Evolutionary conservation across 2,888 invertebrate species (phyloP).

Genomic region (Sympetrum striolatum): DNA sequence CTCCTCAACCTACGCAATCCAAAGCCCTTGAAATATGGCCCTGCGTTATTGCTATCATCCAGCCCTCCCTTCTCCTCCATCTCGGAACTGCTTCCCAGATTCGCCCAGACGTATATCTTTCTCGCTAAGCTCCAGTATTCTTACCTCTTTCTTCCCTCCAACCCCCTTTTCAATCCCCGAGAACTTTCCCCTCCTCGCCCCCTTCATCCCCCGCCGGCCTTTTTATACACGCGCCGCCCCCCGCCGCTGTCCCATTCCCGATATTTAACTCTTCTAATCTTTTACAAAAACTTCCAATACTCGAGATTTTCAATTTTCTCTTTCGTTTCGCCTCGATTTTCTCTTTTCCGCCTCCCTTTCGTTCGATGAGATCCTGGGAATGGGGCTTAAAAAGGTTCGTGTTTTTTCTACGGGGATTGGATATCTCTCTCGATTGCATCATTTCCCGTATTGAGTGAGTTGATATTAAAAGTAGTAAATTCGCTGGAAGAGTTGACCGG

Average conservation of each 20-base stretch:
- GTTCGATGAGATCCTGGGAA: background rate
- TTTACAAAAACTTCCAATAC: constrained; percentile 37
- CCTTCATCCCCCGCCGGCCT: background rate
- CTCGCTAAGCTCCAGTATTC: constrained; percentile 32
- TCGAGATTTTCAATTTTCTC: constrained; percentile 29
- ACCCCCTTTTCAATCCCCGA: background rate
- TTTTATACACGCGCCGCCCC: background rate
- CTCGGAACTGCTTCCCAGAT: constrained; percentile 23
- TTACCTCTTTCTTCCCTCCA: background rate
- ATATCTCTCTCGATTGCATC: background rate
- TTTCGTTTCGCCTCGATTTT: constrained; percentile 1
- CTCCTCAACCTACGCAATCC: constrained; percentile 24
- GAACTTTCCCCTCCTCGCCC: background rate
- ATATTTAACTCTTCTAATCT: constrained; percentile 36
- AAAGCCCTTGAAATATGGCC: constrained; percentile 37
- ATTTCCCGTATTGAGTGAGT: background rate
- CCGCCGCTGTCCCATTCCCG: constrained; percentile 13
- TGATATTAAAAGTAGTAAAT: too few relatives aligned
- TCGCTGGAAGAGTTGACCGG: too few relatives aligned
- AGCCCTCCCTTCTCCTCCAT: background rate
- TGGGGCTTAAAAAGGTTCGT: background rate
- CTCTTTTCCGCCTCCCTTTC: background rate
- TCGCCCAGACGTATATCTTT: constrained; percentile 28
- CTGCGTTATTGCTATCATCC: constrained; percentile 40
- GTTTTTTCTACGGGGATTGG: background rate